Conservation (phyloP, 2,888 invertebrate species). For the Galerucella pusilla region DNA sequence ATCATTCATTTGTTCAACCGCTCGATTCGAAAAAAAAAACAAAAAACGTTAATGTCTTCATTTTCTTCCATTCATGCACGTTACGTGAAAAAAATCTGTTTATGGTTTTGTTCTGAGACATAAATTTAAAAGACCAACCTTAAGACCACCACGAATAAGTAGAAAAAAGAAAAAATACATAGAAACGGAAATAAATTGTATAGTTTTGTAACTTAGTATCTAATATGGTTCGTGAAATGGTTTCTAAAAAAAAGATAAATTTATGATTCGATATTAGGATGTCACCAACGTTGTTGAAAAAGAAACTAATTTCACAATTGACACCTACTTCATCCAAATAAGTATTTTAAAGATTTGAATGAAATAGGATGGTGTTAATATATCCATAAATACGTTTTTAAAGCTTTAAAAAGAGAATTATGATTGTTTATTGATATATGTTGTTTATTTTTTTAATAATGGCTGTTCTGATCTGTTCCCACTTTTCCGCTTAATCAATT, state of each 20-base stretch:
- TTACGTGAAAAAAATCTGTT: conserved; percentile 20
- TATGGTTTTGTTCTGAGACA: conserved; percentile 6
- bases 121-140: conserved; percentile 2
- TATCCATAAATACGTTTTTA: not conserved
- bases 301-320: not conserved
- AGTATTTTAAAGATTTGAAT: not conserved
- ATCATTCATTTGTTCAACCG: conserved; percentile 42
- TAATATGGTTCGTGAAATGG: not conserved
- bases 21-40: conserved; percentile 33
- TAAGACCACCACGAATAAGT: conserved; percentile 7
- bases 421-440: too few species aligned
- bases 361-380: not conserved
- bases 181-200: not conserved
- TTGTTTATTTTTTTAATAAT: too few species aligned
- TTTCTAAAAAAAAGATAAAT: conserved; percentile 8
- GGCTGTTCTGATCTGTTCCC: too few species aligned
- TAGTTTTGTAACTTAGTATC: conserved; percentile 6
- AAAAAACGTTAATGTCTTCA: conserved; percentile 43
- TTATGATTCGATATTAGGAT: not conserved
- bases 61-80: conserved; percentile 34
- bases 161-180: not conserved
- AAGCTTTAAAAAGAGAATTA: not conserved
- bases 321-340: not conserved
- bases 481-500: too few species aligned
- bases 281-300: not conserved